phyloP scores from a whole-genome alignment of 2,113 vertebrate genomes.

The Clinocottus analis region DNA sequence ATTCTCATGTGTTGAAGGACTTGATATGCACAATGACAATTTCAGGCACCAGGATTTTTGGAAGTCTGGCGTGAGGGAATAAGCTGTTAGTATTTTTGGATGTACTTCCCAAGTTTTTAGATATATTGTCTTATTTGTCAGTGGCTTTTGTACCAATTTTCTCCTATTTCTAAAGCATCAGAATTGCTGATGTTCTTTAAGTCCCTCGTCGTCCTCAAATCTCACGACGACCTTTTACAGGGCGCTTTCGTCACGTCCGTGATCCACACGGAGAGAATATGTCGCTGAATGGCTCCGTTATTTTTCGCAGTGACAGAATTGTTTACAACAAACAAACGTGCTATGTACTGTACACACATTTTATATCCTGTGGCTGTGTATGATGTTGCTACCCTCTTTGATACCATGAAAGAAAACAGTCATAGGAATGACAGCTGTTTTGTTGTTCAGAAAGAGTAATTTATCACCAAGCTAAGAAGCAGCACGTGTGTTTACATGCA shows the following conservation, averaged over 20 bases:
- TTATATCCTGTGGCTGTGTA: conserved; percentile 67
- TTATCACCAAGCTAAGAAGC: conserved; percentile 42
- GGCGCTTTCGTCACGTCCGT: conserved; percentile 15
- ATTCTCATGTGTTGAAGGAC: conserved; percentile 31
- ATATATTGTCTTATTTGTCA: conserved; percentile 21
- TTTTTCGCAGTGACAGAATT: conserved; percentile 64
- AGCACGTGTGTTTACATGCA: conserved; percentile 33
- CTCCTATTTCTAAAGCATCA: conserved; percentile 34
- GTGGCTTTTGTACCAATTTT: conserved; percentile 35
- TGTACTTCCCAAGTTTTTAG: conserved; percentile 1
- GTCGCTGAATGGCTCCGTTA: conserved; percentile 15
- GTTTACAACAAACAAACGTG: conserved; percentile 72
- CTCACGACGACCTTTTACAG: conserved; percentile 16
- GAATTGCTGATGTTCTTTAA: conserved; percentile 18
- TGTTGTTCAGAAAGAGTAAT: conserved; percentile 37
- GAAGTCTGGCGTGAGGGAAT: neutral
- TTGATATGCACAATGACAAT: conserved; percentile 50
- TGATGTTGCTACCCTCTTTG: conserved; percentile 57
- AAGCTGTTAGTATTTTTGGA: conserved; percentile 3
- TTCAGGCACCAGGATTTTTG: conserved; percentile 27
- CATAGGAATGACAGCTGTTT: conserved; percentile 33
- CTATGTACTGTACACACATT: conserved; percentile 63
- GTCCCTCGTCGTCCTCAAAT: neutral
- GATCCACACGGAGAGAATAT: neutral
- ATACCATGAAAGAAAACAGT: conserved; percentile 45